Base-by-base conservation (phyloP, 2,888 invertebrate species). In the Tupiocoris notatus region DNA sequence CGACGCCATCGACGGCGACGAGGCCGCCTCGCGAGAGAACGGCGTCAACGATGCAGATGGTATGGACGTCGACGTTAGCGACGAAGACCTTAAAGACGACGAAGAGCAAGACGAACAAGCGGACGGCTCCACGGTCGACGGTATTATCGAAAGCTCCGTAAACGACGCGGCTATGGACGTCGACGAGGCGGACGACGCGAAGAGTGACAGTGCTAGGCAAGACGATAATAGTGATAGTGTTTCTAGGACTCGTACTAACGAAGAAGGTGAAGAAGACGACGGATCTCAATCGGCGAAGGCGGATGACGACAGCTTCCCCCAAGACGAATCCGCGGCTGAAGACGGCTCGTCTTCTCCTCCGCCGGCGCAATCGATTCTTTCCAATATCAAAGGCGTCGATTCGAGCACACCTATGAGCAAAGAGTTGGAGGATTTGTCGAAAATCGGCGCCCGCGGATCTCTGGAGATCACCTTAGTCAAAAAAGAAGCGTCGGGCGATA, bases 401-500 rank as follows among this genome's bases (percentile, higher is more conserved):
- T 20, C 56, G 6, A 75, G 58, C 18, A 75, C 75, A 12, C 75
- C 75, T 16, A 75, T 75, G 75, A 75, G 75, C 67, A 78, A 77
- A 73, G 78, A 78, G 62, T 39, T 78, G 12, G 77, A 78, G 65
- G 78, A 78, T 39, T 70, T 78, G 56, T 76, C 78, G 21, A 76
- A 77, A 68, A 75, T 77, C 54, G 73, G 77, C 21, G 75, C 77
- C 7, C 77, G 77, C 54, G 78, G 78, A n/a, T 78, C 78, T 21
- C 71, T 78, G 17, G 77, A 78, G 70, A 79, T 76, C 25, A 78
- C 75, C 0, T 75, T 77, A 70, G 78, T 79, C 39, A 78, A 70
- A 74, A 75, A 77, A 75, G 74, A 68, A 9, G 70, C 67, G 17
- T 74, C 70, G 2, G 61, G 23, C 24, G 65, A 67, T 20, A 71